These are phyloP conservation scores for Dicyrtomina minuta DNA, from an alignment of 2,888 invertebrate species.

Conservation along the genomic window DNA sequence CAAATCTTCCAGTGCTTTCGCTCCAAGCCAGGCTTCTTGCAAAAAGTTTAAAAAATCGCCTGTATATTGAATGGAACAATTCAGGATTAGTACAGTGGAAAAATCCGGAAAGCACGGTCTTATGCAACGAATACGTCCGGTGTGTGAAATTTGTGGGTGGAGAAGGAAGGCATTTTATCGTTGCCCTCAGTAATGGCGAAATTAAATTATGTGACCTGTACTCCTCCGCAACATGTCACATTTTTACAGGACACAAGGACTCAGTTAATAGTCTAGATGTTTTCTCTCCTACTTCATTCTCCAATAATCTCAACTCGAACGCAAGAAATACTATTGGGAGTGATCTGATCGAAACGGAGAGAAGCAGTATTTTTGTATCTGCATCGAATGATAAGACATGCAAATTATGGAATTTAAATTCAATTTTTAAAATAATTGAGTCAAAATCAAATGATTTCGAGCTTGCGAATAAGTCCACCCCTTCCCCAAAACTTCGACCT, in stretches of 20 bases:
- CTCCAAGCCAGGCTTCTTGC: slow-evolving; percentile 63
- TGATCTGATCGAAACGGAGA: no score
- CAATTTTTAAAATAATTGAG: slow-evolving; percentile 44
- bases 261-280: slow-evolving; percentile 61
- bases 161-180: slow-evolving; percentile 58
- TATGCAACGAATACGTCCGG: slow-evolving; percentile 46
- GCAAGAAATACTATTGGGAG: not conserved
- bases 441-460: slow-evolving; percentile 28
- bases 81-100: slow-evolving; percentile 45
- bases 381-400: slow-evolving; percentile 63
- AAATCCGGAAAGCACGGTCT: slow-evolving; percentile 46
- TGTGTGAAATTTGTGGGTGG: slow-evolving; percentile 59
- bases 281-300: slow-evolving; percentile 14
- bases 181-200: slow-evolving; percentile 60
- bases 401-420: slow-evolving; percentile 64
- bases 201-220: slow-evolving; percentile 64
- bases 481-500: slow-evolving; percentile 47
- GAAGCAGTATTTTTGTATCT: slow-evolving; percentile 60
- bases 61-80: slow-evolving; percentile 66
- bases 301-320: no score
- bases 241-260: slow-evolving; percentile 59
- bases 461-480: slow-evolving; percentile 34
- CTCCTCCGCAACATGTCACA: slow-evolving; percentile 57
- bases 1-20: slow-evolving; percentile 63
- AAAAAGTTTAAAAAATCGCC: slow-evolving; percentile 58